Evolutionary conservation across 1,140 invertebrate species (phyloP).

Genomic region (Drosophila malerkotliana): DNA sequence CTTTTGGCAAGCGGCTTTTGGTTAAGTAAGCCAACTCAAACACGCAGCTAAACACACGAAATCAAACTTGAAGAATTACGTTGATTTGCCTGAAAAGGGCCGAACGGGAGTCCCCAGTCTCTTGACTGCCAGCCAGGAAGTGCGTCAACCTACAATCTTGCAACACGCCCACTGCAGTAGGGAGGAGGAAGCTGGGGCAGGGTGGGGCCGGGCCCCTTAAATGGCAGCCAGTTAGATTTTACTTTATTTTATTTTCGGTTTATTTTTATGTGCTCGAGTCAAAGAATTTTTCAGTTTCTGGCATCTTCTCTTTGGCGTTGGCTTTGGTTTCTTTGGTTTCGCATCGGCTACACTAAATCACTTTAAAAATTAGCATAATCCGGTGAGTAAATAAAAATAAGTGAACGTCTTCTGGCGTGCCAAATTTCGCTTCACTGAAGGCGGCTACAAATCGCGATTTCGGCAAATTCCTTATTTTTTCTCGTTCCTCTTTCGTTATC

Average conservation of each 20-base stretch:
- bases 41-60: constrained; percentile 73
- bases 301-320: constrained; percentile 34
- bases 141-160: constrained; percentile 72
- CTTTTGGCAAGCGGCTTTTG: constrained; percentile 34
- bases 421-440: constrained; percentile 41
- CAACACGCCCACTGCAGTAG: constrained; percentile 64
- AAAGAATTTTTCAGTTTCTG: constrained; percentile 23
- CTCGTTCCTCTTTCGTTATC: constrained; percentile 7
- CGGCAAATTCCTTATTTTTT: constrained; percentile 33
- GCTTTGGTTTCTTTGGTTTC: constrained; percentile 36
- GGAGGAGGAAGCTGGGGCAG: background rate
- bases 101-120: constrained; percentile 18
- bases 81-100: constrained; percentile 67
- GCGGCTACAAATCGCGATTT: constrained; percentile 48
- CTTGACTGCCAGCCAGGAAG: constrained; percentile 39
- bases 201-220: constrained; percentile 27
- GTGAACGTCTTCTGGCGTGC: constrained; percentile 63
- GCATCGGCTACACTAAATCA: constrained; percentile 78
- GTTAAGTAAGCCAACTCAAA: constrained; percentile 75
- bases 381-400: constrained; percentile 82
- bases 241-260: constrained; percentile 68
- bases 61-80: constrained; percentile 80
- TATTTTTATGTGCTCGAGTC: constrained; percentile 61
- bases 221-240: constrained; percentile 70
- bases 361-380: constrained; percentile 83